Base-by-base conservation (phyloP, 2,113 vertebrate genomes). In the Bubalus kerabau region DNA sequence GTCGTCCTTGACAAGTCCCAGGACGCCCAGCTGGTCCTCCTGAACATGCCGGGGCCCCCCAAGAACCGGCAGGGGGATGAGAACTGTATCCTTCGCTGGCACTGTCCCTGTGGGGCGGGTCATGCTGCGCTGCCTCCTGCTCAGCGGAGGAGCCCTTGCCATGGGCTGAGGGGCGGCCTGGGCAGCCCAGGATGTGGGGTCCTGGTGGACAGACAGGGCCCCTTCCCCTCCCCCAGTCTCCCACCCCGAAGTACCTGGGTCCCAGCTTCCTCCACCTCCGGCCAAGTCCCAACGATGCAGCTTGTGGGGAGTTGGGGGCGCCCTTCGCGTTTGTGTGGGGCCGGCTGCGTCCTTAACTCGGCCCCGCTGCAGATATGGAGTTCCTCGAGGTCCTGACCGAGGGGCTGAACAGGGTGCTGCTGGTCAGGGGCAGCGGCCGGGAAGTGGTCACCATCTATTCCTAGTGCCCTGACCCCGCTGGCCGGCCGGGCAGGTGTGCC, bases 381-480 rank as follows among this genome's bases (percentile, higher is more conserved):
- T 99, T 99, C 96, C 98, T 99, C 60, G 99, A 99, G 98, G 99
- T 99, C 97, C 98, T 99, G 91, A 99, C 99, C 0, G 99, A 99
- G 98, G 99, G 99, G 56, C 98, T 99, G 92, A 99, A 99, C 98
- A 98, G 99, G 92, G 99, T 99, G 71, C 99, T 99, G 1, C 97
- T 99, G 97, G 99, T 99, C 82, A 98, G 99, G 91, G 99, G 99
- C 32, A 99, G 99, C 0, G 99, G 99, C 76, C 99, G 99, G 19
- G 99, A 99, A 98, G 99, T 99, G 98, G 99, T 99, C 98, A 99
- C 99, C 97, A 99, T 99, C 98, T 99, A 99, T 97, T 99, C 99
- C 76, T 99, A 99, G 99, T 1, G 0, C 1, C 0, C 26, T 19
- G 64, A 9, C 9, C 2, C 16, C 1, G 1, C 10, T 2, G 19